Conservation (phyloP, 30 jellyfish, hydroid and myxozoan species). For the Aurelia sp. region DNA sequence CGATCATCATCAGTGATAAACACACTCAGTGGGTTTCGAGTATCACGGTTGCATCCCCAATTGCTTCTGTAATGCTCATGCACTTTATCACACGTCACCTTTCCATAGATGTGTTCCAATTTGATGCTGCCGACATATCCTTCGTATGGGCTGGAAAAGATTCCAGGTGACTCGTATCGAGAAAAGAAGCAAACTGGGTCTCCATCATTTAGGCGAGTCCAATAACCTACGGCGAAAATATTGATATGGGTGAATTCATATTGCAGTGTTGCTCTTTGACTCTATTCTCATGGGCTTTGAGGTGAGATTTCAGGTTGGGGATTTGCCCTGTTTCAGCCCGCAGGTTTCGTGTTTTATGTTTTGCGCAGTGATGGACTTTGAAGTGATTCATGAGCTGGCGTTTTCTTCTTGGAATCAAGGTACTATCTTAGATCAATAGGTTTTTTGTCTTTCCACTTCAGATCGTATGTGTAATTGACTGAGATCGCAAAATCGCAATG, state of each 20-base stretch:
- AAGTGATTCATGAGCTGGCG: too few species aligned
- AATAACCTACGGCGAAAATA: slow-evolving; percentile 39
- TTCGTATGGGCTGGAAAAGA: slow-evolving; percentile 56
- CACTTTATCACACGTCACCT: slow-evolving; percentile 56
- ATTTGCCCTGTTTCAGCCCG: too few species aligned
- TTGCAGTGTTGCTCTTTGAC: background rate
- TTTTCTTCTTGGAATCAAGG: too few species aligned
- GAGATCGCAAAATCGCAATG: too few species aligned
- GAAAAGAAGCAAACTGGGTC: slow-evolving; percentile 64
- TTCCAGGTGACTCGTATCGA: slow-evolving; percentile 65
- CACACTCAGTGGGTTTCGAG: slow-evolving; percentile 47
- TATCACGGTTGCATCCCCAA: slow-evolving; percentile 78
- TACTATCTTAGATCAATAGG: too few species aligned
- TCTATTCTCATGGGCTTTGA: background rate
- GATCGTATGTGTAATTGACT: too few species aligned
- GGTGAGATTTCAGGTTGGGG: too few species aligned
- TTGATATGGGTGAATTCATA: background rate
- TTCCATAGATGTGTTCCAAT: slow-evolving; percentile 68
- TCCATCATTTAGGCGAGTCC: slow-evolving; percentile 68
- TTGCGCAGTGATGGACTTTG: too few species aligned
- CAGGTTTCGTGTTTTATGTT: too few species aligned
- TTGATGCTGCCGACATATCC: slow-evolving; percentile 78
- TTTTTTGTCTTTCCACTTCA: too few species aligned
- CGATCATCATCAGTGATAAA: slow-evolving; percentile 48
- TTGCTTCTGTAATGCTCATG: slow-evolving; percentile 34